Percentiles rank a stretch among this genome's conserved stretches.
Conservation (phyloP, 2,113 vertebrate genomes). For the Alligator sinensis region DNA sequence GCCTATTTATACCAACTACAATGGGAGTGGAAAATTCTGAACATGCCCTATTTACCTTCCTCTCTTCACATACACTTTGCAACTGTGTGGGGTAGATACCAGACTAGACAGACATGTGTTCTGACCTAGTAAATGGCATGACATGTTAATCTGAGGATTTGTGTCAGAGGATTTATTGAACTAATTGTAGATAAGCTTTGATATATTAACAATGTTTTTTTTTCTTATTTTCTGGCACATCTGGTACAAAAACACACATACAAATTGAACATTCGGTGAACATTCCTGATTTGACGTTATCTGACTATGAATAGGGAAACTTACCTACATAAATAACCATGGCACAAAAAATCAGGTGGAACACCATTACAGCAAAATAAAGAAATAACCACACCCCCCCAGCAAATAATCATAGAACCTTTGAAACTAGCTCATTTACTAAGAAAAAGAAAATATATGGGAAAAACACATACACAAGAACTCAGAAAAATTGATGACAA, state of each 20-base stretch:
- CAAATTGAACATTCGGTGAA: neutral
- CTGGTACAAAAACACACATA: neutral
- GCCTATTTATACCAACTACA: neutral
- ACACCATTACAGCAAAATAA: neutral
- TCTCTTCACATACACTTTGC: too few species aligned
- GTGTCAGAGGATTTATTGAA: neutral
- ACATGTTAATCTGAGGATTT: neutral
- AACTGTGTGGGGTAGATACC: too few species aligned
- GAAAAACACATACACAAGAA: neutral
- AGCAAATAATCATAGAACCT: neutral
- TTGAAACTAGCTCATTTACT: neutral
- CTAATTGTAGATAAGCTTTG: neutral
- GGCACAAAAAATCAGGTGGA: neutral
- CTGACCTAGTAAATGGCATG: too few species aligned
- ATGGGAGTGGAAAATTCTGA: neutral
- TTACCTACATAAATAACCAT: neutral
- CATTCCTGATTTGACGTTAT: neutral
- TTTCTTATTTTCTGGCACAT: neutral
- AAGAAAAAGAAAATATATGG: neutral
- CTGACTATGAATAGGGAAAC: neutral
- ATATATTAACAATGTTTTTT: neutral
- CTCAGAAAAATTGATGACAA: accelerated
- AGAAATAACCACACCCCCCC: neutral
- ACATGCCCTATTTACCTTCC: too few species aligned
- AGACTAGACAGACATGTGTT: too few species aligned